Conservation (phyloP, 1,140 invertebrate species). For the Diorhabda elongata region DNA sequence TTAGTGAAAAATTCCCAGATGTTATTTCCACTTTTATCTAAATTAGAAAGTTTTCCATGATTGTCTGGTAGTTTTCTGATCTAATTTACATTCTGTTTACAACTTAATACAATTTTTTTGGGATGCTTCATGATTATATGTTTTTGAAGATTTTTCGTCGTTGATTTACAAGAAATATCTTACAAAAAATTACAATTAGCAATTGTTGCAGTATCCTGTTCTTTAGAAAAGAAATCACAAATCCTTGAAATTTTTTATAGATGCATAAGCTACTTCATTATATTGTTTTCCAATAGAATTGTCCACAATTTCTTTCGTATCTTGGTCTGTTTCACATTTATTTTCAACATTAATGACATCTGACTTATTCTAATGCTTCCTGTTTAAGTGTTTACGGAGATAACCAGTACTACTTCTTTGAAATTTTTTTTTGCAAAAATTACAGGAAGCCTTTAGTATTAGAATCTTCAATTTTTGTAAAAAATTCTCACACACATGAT, state of each 20-base stretch:
- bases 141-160: background rate
- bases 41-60: background rate
- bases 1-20: background rate
- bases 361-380: background rate
- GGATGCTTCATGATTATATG: background rate
- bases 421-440: background rate
- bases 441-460: background rate
- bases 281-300: no score
- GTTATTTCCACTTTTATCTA: background rate
- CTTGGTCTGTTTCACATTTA: no score
- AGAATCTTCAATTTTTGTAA: background rate
- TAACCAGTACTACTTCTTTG: background rate
- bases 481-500: background rate
- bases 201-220: no score
- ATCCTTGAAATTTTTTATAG: no score
- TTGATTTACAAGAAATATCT: background rate
- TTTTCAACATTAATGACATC: no score
- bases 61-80: no score
- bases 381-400: background rate
- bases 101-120: background rate
- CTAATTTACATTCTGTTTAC: no score
- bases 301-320: no score
- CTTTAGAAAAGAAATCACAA: no score
- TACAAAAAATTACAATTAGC: no score
- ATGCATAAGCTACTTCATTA: no score